Percentiles rank a stretch among this genome's conserved stretches.
phyloP scores from a whole-genome alignment of 1,140 invertebrate species.

The Helicoverpa armigera region DNA sequence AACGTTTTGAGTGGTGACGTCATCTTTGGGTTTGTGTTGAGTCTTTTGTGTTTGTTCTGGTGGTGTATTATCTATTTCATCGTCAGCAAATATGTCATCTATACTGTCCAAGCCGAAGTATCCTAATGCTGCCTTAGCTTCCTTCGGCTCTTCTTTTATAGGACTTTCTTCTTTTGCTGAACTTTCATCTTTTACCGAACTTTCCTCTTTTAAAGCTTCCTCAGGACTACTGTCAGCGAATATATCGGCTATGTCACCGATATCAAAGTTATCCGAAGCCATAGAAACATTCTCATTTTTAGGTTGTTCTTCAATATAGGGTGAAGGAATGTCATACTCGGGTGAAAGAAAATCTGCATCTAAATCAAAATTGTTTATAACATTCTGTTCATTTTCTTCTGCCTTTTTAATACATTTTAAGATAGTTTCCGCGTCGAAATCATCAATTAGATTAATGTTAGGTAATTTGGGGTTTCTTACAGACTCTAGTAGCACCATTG shows the following conservation, averaged over 20 bases:
- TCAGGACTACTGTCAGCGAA: constrained; percentile 60
- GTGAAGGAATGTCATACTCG: constrained; percentile 6
- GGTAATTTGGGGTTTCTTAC: constrained; percentile 63
- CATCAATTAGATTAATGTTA: constrained; percentile 70
- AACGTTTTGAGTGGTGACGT: not conserved
- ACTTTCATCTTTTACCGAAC: not conserved
- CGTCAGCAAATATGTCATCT: constrained; percentile 82
- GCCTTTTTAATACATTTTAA: constrained; percentile 55
- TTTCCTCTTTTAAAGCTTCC: not conserved
- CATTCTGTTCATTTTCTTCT: constrained; percentile 35
- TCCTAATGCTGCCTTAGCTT: constrained; percentile 67
- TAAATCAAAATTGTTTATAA: constrained; percentile 61
- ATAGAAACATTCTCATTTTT: constrained; percentile 33
- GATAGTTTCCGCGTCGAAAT: constrained; percentile 64
- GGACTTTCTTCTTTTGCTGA: constrained; percentile 20
- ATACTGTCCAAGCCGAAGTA: constrained; percentile 81
- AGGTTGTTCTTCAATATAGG: constrained; percentile 43
- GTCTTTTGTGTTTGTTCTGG: constrained; percentile 30
- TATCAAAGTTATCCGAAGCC: constrained; percentile 68
- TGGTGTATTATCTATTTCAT: constrained; percentile 60
- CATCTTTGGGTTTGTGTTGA: not conserved
- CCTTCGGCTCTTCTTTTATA: constrained; percentile 47
- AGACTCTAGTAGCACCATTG: constrained; percentile 49
- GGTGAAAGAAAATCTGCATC: constrained; percentile 66
- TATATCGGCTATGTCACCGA: constrained; percentile 81